Evolutionary conservation across 2,888 invertebrate genomes (phyloP).

Genomic region (Dendrolimus houi): DNA sequence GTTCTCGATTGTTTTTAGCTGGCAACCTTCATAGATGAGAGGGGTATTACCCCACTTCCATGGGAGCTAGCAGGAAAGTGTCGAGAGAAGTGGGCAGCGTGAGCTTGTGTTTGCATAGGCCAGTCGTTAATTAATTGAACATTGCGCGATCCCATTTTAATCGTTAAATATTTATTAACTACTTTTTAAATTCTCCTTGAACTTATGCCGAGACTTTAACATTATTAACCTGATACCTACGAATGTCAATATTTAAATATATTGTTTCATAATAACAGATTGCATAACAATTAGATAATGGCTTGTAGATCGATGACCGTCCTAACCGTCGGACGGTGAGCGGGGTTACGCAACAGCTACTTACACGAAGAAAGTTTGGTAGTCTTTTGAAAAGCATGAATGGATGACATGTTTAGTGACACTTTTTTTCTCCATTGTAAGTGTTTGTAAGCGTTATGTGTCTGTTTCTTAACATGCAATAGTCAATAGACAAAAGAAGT

Average conservation of each 20-base stretch:
- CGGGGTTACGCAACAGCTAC: constrained; percentile 41
- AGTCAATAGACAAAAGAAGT: not conserved
- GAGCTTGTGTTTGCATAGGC: no score
- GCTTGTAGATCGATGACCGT: constrained; percentile 41
- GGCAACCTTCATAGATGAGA: no score
- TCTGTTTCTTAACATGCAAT: not conserved
- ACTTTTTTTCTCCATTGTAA: constrained; percentile 7
- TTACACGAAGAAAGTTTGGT: constrained; percentile 40
- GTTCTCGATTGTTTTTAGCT: no score
- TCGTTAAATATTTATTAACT: no score
- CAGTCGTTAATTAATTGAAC: no score
- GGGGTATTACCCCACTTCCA: no score
- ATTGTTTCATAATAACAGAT: constrained; percentile 41
- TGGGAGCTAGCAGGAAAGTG: no score
- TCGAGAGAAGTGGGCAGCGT: no score
- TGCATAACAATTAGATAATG: constrained; percentile 64
- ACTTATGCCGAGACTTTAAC: no score
- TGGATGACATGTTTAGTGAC: constrained; percentile 1
- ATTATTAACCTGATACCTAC: constrained; percentile 2
- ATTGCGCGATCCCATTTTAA: no score
- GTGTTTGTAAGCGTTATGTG: not conserved
- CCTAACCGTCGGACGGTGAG: constrained; percentile 22
- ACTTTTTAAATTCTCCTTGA: no score
- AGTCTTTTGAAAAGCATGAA: constrained; percentile 10
- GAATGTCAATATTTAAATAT: constrained; percentile 42